Base-by-base conservation (phyloP, 2,888 invertebrate species). In the Rhamnusium bicolor region DNA sequence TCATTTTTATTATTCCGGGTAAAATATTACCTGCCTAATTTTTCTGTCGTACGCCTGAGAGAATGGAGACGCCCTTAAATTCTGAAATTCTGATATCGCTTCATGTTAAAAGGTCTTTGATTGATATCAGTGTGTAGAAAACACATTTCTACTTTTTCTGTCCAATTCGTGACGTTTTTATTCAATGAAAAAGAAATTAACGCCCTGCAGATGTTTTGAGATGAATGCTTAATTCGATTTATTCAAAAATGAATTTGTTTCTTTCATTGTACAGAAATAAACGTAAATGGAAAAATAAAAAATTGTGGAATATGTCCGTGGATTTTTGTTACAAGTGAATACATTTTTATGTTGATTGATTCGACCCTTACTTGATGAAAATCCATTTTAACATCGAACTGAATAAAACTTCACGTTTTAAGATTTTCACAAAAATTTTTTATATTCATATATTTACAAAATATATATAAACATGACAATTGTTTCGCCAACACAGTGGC, bases 101-200 rank as follows among this genome's bases (percentile, higher is more conserved):
- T 21, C 24, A 40, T 67, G 67, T 67, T 67, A 67, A 67, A 67
- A 67, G 67, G 56, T 56, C 56, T 67, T 40, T 67, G 65, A 65
- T 65, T 65, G 32, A 65, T 65, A 54, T 40, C 53, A 65, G 65
- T 7, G 19, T 19, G 56, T 67, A 51, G 56, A 21, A 65, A 67
- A 56, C 46, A 61, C 56, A 67, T 67, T 67, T 54, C 18, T 16
- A 18, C 56, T 47, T 67, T 56, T 56, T 67, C 14, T 46, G 27
- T 7, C 46, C 46, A 56, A 24, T 58, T 65, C 29, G 21, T 40
- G 18, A 46, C 46, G 24, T 56, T 67, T 67, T 67, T 56, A 54
- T 67, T 56, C 24, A 40, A 56, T 56, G 54, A 53, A 67, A 56
- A 67, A 67, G 56, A 19, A 24, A 56, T 67, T 54, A 54, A 67